Evolutionary conservation across 2,888 invertebrate species (phyloP).

Genomic region (Chrysolina oricalcia): DNA sequence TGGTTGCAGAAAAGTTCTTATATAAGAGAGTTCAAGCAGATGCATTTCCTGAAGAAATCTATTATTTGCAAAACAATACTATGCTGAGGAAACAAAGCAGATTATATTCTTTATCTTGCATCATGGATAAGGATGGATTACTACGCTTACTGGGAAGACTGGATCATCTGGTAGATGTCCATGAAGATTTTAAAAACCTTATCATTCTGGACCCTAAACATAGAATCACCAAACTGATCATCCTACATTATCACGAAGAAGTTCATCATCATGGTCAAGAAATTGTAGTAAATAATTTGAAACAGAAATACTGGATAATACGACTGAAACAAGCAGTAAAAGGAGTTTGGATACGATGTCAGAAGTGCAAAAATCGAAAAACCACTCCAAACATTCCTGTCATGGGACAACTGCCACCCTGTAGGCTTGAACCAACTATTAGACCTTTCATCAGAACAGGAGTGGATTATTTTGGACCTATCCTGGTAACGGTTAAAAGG

Average conservation of each 20-base stretch:
- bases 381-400: slow-evolving; percentile 2
- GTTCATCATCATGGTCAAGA: not conserved
- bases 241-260: slow-evolving; percentile 24
- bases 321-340: not conserved
- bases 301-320: slow-evolving; percentile 5
- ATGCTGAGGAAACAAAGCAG: not conserved
- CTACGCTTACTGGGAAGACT: not conserved
- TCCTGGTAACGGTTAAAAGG: too few relatives aligned
- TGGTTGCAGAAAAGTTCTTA: not conserved
- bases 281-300: too few relatives aligned
- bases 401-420: slow-evolving; percentile 11
- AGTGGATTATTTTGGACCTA: too few relatives aligned
- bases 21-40: not conserved
- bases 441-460: too few relatives aligned
- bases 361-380: slow-evolving; percentile 1
- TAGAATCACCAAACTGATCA: not conserved
- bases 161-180: not conserved
- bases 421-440: not conserved
- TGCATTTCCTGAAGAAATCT: slow-evolving; percentile 1
- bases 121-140: not conserved
- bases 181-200: not conserved
- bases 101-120: slow-evolving; percentile 4
- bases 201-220: not conserved
- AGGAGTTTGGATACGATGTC: not conserved
- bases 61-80: not conserved